Evolutionary conservation across 2,113 vertebrate genomes (phyloP), one percentile per base, ranked within the genome.

Genomic region (Megaleporinus macrocephalus): DNA sequence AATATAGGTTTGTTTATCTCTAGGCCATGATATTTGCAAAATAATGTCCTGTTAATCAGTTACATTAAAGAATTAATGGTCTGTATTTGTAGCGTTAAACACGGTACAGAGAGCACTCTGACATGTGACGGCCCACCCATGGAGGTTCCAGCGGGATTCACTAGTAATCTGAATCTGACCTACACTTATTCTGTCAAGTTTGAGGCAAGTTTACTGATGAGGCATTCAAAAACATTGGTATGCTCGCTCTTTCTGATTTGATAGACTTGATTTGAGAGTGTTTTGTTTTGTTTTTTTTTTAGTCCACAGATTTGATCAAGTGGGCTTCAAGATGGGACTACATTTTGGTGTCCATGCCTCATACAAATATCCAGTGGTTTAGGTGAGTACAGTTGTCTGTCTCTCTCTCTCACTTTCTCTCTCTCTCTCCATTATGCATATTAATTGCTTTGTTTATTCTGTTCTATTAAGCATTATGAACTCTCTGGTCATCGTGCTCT

Each of bases 321-420:
- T 99, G 98, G 98, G 98, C 98, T 22, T 99, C 98, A 77, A 92
- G 98, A 78, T 99, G 98, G 98, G 98, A 99, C 90, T 99, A 99
- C 87, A 99, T 99, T 92, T 92, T 99, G 90, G 97, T 99, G 85
- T 99, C 98, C 16, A 99, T 99, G 98, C 98, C 96, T 79, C 98
- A 99, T 82, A 98, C 97, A 63, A 97, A 98, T 84, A 99, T 99
- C 91, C 98, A 99, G 49, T 99, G 98, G 98, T 99, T 99, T 88
- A 99, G 98, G 98, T 99, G 87, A 83, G 69, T 9, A 44, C 16
- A 27, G 33, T 59, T 73, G 61, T 70, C n/a, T 26, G 30, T 59
- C 4, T 62, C 12, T 55, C 20, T 68, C 30, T 0, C 0, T 9
- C 1, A 62, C 2, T 53, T 1, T 30, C 13, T 68, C 57, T 16